Base-by-base conservation (phyloP, 2,797 vertebrate species). In the Gymnoscopelus braueri region DNA sequence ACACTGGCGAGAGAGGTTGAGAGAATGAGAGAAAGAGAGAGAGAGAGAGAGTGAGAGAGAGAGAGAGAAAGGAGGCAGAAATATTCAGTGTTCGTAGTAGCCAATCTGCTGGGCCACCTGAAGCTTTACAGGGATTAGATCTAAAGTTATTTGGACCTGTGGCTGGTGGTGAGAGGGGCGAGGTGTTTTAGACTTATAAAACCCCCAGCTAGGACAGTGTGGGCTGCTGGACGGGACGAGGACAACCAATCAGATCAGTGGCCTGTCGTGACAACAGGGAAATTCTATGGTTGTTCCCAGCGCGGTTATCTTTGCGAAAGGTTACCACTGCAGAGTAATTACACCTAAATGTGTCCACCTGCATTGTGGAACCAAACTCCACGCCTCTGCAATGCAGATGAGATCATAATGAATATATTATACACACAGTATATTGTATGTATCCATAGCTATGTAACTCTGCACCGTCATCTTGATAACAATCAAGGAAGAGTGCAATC, bases 81-180 rank as follows among this genome's bases (percentile, higher is more conserved):
- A 88, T 77, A 81, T 88, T 75, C 71, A 87, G 87, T 79, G 81
- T 74, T 81, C 81, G 83, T 44, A 44, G 70, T 75, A 86, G 87
- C 87, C 87, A 86, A 88, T 92, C 86, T 88, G 75, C 72, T 84
- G 65, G 78, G 82, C 89, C 88, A 92, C 92, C 89, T 91, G 88
- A 69, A 15, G 91, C 77, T 90, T 82, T 87, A 91, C 78, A 73
- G 86, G 87, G 88, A 90, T 92, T 91, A 91, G 67, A 82, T 88
- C 84, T 77, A 77, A 84, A 77, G 78, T 81, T 81, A 74, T 79
- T 77, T 69, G 79, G 79, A 89, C 82, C 85, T 80, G 79, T 65
- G 63, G 80, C 74, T 29, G 13, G 63, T 79, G 63, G 47, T 29
- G 72, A 71, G 63, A 63, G 49, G 44, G 63, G 80, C 75, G 69